A percentile compares a stretch with the other conserved stretches of the same genome.
Evolutionary conservation across 2,888 invertebrate genomes (phyloP).

Genomic region (Globia sparganii): DNA sequence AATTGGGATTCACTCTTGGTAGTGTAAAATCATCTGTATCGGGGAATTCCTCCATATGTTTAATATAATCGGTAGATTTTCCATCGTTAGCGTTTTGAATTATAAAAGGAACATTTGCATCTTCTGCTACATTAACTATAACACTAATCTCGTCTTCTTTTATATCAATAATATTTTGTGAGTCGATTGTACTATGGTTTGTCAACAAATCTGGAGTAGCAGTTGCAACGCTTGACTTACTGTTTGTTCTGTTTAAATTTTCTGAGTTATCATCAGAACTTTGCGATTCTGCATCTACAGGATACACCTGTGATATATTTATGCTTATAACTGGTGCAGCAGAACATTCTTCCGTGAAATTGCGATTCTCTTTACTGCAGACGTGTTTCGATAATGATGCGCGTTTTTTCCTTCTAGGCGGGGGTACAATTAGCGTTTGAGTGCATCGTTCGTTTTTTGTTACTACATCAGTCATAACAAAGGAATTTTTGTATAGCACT

Average conservation of each 20-base stretch:
- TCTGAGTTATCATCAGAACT: slow-evolving; percentile 89
- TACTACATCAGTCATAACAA: slow-evolving; percentile 82
- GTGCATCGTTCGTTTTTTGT: slow-evolving; percentile 76
- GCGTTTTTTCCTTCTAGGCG: slow-evolving; percentile 81
- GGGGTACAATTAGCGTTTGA: slow-evolving; percentile 81
- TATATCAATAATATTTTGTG: slow-evolving; percentile 59
- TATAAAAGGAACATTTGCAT: slow-evolving; percentile 18
- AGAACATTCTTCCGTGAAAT: slow-evolving; percentile 74
- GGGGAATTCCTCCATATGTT: slow-evolving; percentile 77
- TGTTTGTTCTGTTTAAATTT: slow-evolving; percentile 52
- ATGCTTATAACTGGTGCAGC: slow-evolving; percentile 90
- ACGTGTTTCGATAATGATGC: slow-evolving; percentile 48
- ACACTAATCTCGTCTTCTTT: slow-evolving; percentile 52
- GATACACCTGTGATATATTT: slow-evolving; percentile 90
- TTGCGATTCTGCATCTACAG: slow-evolving; percentile 83
- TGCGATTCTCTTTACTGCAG: slow-evolving; percentile 66
- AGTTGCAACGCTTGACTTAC: slow-evolving; percentile 66
- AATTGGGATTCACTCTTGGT: slow-evolving; percentile 78
- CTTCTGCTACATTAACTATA: slow-evolving; percentile 50
- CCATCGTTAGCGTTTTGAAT: slow-evolving; percentile 21
- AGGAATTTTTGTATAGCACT: slow-evolving; percentile 78
- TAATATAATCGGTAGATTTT: slow-evolving; percentile 49
- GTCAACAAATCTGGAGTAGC: slow-evolving; percentile 91
- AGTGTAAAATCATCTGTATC: slow-evolving; percentile 78
- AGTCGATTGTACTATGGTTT: slow-evolving; percentile 86